Conservation (phyloP, 2,797 vertebrate genomes). For the Eulemur rubriventer region DNA sequence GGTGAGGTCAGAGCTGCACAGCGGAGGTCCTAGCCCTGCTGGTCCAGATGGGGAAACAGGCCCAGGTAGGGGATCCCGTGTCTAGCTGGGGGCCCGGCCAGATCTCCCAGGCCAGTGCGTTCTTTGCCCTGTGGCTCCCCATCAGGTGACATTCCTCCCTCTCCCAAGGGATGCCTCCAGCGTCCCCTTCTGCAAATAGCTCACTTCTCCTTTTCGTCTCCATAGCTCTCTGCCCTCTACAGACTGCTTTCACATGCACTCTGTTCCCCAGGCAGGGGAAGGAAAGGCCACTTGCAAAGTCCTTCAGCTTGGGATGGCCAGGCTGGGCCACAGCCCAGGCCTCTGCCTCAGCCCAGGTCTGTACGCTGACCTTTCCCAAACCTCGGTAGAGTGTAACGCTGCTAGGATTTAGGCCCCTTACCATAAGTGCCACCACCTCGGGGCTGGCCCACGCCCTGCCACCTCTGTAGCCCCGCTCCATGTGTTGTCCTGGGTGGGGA, state of each 20-base stretch:
- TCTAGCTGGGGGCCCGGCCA: neutral
- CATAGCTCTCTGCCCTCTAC: constrained; percentile 3
- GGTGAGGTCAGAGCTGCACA: neutral
- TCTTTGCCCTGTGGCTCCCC: neutral
- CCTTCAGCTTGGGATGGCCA: neutral
- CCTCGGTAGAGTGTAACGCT: neutral
- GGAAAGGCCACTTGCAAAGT: neutral
- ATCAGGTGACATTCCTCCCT: neutral
- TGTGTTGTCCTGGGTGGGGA: neutral
- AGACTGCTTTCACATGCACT: neutral
- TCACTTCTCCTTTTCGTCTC: neutral
- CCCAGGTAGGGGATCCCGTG: neutral
- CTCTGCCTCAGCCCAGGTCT: neutral
- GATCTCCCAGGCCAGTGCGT: neutral
- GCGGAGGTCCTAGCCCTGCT: neutral
- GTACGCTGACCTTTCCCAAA: neutral
- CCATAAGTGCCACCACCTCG: neutral
- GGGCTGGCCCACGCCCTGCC: neutral
- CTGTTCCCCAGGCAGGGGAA: neutral
- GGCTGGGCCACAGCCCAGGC: neutral
- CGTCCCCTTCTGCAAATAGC: constrained; percentile 40
- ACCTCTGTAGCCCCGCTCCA: too few relatives aligned
- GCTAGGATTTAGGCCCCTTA: neutral
- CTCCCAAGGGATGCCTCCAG: constrained; percentile 17
- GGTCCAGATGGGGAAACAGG: neutral